A percentile compares a stretch with the other conserved stretches of the same genome.
These are phyloP conservation scores for Protosalanx chinensis DNA, from an alignment of 2,797 vertebrate genomes.

Conservation along the genomic window DNA sequence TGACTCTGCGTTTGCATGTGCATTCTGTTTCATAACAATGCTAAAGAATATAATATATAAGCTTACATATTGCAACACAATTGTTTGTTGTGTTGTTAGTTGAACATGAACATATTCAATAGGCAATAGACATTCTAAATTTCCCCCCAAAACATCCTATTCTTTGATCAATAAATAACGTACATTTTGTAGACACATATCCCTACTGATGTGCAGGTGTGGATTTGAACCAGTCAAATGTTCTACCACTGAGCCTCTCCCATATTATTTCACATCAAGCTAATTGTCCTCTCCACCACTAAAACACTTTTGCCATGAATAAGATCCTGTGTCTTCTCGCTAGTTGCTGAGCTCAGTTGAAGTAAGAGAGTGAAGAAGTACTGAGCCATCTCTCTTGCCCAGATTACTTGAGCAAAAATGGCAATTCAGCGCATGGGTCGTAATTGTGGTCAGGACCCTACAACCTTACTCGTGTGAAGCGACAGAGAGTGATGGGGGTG, in stretches of 20 bases:
- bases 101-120: background rate
- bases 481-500: constrained; percentile 56
- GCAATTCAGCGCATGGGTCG: constrained; percentile 61
- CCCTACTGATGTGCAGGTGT: no score
- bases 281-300: constrained; percentile 14
- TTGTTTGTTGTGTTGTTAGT: background rate
- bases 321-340: constrained; percentile 30
- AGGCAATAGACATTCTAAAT: background rate
- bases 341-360: constrained; percentile 59
- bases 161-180: no score
- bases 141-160: no score
- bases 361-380: constrained; percentile 49
- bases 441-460: constrained; percentile 71
- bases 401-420: constrained; percentile 67
- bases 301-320: constrained; percentile 35
- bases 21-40: background rate
- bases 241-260: constrained; percentile 71
- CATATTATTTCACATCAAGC: background rate
- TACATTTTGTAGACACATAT: no score
- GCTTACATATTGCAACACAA: background rate
- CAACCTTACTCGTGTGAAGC: constrained; percentile 64
- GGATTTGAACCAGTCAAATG: constrained; percentile 60
- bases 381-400: constrained; percentile 63
- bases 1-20: background rate
- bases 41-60: background rate